These are phyloP conservation scores for Siniperca undulata DNA, from an alignment of 2,797 vertebrate genomes.

Conservation along the genomic window DNA sequence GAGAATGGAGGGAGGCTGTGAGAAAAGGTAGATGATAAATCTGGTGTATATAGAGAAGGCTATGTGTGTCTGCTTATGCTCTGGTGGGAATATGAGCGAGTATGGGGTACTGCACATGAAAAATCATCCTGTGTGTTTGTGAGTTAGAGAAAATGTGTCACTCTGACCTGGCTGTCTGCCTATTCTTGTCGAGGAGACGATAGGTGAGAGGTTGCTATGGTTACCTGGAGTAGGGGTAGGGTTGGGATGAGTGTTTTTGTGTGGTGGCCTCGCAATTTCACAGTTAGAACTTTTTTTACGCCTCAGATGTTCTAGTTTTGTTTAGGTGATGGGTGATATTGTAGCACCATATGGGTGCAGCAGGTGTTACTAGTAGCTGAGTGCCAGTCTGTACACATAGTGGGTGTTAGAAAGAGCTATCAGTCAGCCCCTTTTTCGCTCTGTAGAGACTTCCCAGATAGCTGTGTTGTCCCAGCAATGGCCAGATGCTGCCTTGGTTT, in stretches of 20 bases:
- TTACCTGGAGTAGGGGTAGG: constrained; percentile 75
- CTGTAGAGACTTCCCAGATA: constrained; percentile 68
- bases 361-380: constrained; percentile 76
- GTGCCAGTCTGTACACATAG: constrained; percentile 60
- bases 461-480: constrained; percentile 72
- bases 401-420: constrained; percentile 68
- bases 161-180: constrained; percentile 79
- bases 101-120: constrained; percentile 48
- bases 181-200: constrained; percentile 74
- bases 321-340: constrained; percentile 70
- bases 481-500: constrained; percentile 80
- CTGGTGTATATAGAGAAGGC: constrained; percentile 15
- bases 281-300: constrained; percentile 55
- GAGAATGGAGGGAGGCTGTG: constrained; percentile 30
- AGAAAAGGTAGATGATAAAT: constrained; percentile 53
- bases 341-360: constrained; percentile 72
- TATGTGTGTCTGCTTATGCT: constrained; percentile 35
- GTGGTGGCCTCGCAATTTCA: constrained; percentile 58
- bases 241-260: constrained; percentile 61
- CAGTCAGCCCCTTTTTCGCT: constrained; percentile 65
- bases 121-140: constrained; percentile 65
- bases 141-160: constrained; percentile 77
- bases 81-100: constrained; percentile 40
- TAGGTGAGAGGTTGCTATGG: constrained; percentile 86
- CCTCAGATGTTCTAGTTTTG: constrained; percentile 66